phyloP scores from a whole-genome alignment of 2,797 vertebrate species.

The Gastrophryne carolinensis region DNA sequence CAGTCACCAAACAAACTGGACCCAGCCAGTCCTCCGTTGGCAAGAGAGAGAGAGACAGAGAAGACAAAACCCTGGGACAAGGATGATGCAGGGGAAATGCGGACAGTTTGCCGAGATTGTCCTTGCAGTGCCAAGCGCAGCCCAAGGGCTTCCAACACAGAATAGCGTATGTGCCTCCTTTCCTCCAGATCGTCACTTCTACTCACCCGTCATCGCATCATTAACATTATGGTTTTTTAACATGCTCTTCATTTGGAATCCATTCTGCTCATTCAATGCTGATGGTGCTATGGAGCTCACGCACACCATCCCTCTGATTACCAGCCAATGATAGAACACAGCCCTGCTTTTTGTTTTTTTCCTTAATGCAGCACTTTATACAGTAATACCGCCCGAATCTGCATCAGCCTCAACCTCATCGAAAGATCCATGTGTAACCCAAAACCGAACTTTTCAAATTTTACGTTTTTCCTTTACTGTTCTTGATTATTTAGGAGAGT shows the following conservation, averaged over 20 bases:
- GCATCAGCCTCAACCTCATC: no score
- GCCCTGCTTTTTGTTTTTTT: background rate
- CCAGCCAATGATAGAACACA: conserved; percentile 3
- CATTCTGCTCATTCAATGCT: conserved; percentile 8
- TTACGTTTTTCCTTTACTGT: no score
- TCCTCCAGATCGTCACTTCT: background rate
- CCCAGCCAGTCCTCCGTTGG: conserved; percentile 7
- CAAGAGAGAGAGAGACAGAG: background rate
- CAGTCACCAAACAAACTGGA: conserved; percentile 15
- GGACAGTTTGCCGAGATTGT: conserved; percentile 24
- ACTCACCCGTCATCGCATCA: conserved; percentile 17
- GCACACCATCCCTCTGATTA: background rate
- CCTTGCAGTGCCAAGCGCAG: conserved; percentile 52
- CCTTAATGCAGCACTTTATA: conserved; percentile 42
- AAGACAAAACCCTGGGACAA: conserved; percentile 27
- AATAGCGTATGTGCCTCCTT: conserved; percentile 49
- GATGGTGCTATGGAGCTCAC: conserved; percentile 42
- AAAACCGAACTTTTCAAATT: no score
- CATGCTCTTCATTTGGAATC: conserved; percentile 25
- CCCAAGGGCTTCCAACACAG: conserved; percentile 49
- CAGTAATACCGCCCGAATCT: no score
- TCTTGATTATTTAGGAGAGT: no score
- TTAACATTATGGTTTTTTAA: conserved; percentile 31
- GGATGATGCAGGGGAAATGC: conserved; percentile 25
- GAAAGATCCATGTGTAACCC: no score